These are phyloP conservation scores for Dasyornis broadbenti DNA, from an alignment of 2,113 vertebrate species.

Conservation along the genomic window DNA sequence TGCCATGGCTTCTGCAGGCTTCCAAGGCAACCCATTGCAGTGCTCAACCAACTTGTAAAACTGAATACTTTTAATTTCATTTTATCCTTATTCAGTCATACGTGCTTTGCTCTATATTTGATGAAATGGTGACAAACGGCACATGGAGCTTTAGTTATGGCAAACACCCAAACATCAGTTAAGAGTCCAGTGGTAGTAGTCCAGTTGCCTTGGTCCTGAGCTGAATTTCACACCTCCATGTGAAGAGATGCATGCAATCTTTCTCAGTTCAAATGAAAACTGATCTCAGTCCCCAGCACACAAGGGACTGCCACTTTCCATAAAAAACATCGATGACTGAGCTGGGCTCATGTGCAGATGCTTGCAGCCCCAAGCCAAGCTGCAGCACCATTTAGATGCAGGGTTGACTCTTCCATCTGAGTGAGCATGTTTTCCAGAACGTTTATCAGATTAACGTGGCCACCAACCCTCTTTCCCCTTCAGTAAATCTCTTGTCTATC, in stretches of 20 bases:
- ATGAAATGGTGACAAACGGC: background rate
- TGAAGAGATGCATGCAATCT: background rate
- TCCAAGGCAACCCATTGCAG: background rate
- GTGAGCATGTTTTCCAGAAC: constrained; percentile 69
- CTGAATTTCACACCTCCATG: background rate
- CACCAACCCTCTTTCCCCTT: constrained; percentile 48
- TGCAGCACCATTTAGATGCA: constrained; percentile 44
- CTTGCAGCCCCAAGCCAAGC: constrained; percentile 51
- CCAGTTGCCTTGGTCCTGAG: background rate
- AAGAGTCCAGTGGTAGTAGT: background rate
- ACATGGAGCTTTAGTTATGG: background rate
- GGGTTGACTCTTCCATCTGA: constrained; percentile 58
- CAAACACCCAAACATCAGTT: background rate
- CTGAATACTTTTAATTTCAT: background rate
- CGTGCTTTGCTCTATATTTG: background rate
- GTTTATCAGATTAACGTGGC: constrained; percentile 68
- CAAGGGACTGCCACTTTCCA: background rate
- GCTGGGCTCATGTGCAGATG: constrained; percentile 29
- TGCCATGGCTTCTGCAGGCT: background rate
- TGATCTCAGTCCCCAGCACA: background rate
- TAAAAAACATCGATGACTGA: background rate
- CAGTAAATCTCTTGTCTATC: constrained; percentile 2
- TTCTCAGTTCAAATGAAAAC: background rate
- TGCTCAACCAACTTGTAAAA: background rate
- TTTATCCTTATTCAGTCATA: background rate